Base-by-base conservation (phyloP, 2,797 vertebrate genomes). In the Mareca penelope region DNA sequence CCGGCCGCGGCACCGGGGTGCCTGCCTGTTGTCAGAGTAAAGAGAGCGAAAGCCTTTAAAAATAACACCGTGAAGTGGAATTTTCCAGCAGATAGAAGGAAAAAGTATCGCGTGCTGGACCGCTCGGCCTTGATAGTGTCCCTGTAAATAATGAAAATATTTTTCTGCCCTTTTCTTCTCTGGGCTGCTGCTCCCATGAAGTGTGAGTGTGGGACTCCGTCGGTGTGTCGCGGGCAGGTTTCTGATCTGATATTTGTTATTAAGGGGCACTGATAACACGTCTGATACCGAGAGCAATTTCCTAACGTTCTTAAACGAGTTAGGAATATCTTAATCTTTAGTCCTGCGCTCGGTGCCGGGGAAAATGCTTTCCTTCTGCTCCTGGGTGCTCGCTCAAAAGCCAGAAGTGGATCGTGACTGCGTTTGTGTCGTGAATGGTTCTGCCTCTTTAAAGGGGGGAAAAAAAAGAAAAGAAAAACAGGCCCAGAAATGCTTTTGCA, bases 71-170 rank as follows among this genome's bases (percentile, higher is more conserved):
- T 24, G 28, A 52, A 76, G 73, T 87, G 85, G 95, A 91, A 90
- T 93, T 96, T 95, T 95, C 92, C 89, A 80, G 39, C 1, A 53
- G 76, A 67, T 72, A 40, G 12, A 61, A 88, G 82, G 77, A 55
- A 78, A 59, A 15, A 53, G 68, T 2, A 0, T 55, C 0, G 59
- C 0, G 3, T 1, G 7, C 50, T 2, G n/a, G 88, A 57, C 52
- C 0, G 0, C 4, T n/a, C 1, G 21, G 90, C 39, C 48, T 91
- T 33, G 56, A 48, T 1, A 5, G 18, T 4, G 42, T 63, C 13
- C 3, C 61, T 65, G 40, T 48, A 50, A 93, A 89, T 71, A 59
- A 72, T 12, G 73, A 85, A 73, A 87, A 75, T 71, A 48, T 88
- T 94, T 87, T 92, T 17, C 57, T 96, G 72, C 75, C 79, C 84